These are phyloP conservation scores for Erynnis tages DNA, from an alignment of 2,888 invertebrate genomes.

Conservation along the genomic window DNA sequence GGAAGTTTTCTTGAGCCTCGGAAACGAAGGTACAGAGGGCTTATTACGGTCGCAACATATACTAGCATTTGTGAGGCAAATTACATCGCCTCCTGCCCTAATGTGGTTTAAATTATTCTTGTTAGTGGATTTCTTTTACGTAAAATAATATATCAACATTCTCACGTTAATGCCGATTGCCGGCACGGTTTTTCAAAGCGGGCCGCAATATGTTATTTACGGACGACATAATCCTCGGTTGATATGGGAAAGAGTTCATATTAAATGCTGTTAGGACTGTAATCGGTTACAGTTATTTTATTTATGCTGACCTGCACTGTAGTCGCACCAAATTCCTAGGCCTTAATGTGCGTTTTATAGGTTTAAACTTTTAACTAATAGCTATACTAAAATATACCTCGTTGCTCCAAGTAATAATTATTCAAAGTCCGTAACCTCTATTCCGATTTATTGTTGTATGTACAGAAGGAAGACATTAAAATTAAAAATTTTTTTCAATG, in stretches of 20 bases:
- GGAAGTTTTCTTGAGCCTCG: slow-evolving; percentile 31
- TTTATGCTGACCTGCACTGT: not conserved
- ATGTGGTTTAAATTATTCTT: slow-evolving; percentile 56
- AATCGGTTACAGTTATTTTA: not conserved
- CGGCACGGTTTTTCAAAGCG: slow-evolving; percentile 1
- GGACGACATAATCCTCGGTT: not conserved
- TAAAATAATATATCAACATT: slow-evolving; percentile 37
- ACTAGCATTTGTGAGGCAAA: slow-evolving; percentile 62
- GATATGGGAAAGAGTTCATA: slow-evolving; percentile 4
- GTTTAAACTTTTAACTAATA: too few species aligned
- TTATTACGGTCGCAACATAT: slow-evolving; percentile 36
- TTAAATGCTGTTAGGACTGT: slow-evolving; percentile 3
- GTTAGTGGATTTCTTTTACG: slow-evolving; percentile 42
- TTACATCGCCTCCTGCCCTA: slow-evolving; percentile 51
- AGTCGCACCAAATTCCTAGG: too few species aligned
- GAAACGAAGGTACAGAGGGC: slow-evolving; percentile 26
- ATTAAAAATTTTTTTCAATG: too few species aligned
- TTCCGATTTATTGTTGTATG: too few species aligned
- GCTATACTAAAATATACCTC: too few species aligned
- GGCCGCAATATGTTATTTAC: slow-evolving; percentile 1
- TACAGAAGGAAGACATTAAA: too few species aligned
- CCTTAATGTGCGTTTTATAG: too few species aligned
- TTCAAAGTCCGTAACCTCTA: too few species aligned
- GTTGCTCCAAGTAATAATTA: too few species aligned
- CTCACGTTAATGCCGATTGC: slow-evolving; percentile 31